A percentile compares a stretch with the other conserved stretches of the same genome.
These are phyloP conservation scores for Oryctes rhinoceros DNA, from an alignment of 1,140 invertebrate species.

Conservation along the genomic window DNA sequence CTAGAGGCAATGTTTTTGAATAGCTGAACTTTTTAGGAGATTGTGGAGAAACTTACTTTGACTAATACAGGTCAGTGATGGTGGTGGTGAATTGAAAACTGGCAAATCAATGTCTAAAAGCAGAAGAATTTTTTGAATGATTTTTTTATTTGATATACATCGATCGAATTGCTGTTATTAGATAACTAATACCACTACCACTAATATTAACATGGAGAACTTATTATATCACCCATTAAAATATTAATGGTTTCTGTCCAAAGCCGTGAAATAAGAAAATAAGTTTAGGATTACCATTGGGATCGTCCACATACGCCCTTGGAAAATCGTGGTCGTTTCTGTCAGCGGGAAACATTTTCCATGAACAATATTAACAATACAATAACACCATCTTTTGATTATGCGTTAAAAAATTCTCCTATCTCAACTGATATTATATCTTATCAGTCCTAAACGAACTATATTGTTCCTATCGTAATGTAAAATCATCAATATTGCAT, in stretches of 20 bases:
- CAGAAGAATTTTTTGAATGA: constrained; percentile 7
- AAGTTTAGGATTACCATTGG: neutral
- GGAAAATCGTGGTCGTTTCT: neutral
- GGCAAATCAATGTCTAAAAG: constrained; percentile 42
- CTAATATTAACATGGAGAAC: neutral
- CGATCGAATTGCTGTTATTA: too few species aligned
- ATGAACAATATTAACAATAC: neutral
- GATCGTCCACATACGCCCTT: neutral
- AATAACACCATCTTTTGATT: neutral
- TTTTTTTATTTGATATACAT: neutral
- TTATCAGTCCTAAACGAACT: neutral
- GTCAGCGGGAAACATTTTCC: constrained; percentile 9
- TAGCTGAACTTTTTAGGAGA: too few species aligned
- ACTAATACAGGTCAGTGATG: neutral
- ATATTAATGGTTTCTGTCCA: neutral
- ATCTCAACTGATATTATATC: neutral
- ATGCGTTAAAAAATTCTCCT: neutral
- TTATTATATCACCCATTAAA: neutral
- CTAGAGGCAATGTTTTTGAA: too few species aligned
- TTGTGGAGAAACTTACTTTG: constrained; percentile 4
- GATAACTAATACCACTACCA: neutral
- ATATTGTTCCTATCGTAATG: neutral
- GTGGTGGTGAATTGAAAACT: constrained; percentile 16
- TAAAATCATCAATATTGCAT: too few species aligned
- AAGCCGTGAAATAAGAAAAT: neutral